phyloP scores from a whole-genome alignment of 2,888 invertebrate genomes.

The Arge pagana region DNA sequence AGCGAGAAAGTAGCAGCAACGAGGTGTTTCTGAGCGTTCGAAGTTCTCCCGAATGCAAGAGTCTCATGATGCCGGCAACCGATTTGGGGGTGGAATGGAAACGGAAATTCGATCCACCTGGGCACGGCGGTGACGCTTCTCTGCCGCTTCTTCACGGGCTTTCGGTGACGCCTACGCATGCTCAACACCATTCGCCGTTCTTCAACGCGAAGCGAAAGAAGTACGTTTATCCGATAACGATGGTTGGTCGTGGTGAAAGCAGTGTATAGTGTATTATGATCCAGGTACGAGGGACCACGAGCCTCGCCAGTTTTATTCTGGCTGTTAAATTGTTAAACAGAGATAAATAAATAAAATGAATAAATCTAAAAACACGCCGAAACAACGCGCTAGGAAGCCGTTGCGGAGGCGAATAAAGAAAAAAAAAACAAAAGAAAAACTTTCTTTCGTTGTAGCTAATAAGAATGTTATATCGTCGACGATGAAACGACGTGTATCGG shows the following conservation, averaged over 20 bases:
- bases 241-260: conserved; percentile 62
- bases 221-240: conserved; percentile 66
- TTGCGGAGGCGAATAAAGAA: no score
- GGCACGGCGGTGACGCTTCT: conserved; percentile 57
- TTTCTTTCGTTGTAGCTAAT: no score
- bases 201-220: conserved; percentile 67
- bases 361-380: background rate
- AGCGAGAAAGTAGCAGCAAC: conserved; percentile 46
- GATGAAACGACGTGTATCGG: no score
- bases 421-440: no score
- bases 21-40: conserved; percentile 51
- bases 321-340: background rate
- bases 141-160: conserved; percentile 64
- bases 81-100: conserved; percentile 54
- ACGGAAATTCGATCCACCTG: conserved; percentile 42
- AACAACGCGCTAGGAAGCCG: no score
- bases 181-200: conserved; percentile 58
- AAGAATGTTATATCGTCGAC: no score
- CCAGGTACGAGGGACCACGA: conserved; percentile 1
- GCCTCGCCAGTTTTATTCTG: conserved; percentile 1
- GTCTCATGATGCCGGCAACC: conserved; percentile 53
- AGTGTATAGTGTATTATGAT: conserved; percentile 56
- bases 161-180: conserved; percentile 50
- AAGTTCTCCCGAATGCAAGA: conserved; percentile 52
- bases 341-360: background rate